phyloP scores from a whole-genome alignment of 2,113 vertebrate genomes.

The Petrocephalus microphthalmus region DNA sequence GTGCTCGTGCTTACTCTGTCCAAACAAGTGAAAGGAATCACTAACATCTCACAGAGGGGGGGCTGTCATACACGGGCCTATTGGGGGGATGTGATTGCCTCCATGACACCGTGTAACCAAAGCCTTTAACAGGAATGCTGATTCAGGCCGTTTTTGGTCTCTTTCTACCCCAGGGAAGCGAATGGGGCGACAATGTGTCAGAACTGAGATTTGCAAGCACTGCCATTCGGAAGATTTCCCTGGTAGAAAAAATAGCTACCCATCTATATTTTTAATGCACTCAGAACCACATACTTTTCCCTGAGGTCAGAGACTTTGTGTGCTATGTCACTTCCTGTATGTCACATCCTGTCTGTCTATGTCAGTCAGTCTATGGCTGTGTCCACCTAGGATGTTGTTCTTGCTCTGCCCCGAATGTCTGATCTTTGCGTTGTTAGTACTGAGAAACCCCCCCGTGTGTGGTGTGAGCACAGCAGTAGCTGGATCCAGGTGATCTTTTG shows the following conservation, averaged over 20 bases:
- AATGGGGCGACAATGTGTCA: background rate
- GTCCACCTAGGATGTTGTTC: background rate
- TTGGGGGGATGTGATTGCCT: constrained; percentile 47
- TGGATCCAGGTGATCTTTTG: background rate
- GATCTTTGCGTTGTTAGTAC: background rate
- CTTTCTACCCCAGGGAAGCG: constrained; percentile 14
- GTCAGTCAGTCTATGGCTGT: background rate
- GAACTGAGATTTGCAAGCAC: background rate
- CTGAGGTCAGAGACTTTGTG: background rate
- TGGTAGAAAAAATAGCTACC: background rate
- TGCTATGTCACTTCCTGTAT: background rate
- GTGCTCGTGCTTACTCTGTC: background rate
- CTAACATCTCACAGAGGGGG: too few relatives aligned
- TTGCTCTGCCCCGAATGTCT: background rate
- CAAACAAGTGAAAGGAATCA: background rate
- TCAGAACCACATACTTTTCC: background rate
- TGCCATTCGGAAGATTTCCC: background rate
- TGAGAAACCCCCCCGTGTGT: background rate
- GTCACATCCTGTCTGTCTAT: background rate
- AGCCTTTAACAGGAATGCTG: constrained; percentile 61
- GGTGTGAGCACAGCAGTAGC: background rate
- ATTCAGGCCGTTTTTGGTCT: constrained; percentile 45
- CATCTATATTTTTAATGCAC: background rate
- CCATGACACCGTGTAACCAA: constrained; percentile 48
- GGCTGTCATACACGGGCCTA: constrained; percentile 34